These are phyloP conservation scores for Meloidogyne hapla DNA, from an alignment of 1,140 invertebrate genomes.

Conservation along the genomic window DNA sequence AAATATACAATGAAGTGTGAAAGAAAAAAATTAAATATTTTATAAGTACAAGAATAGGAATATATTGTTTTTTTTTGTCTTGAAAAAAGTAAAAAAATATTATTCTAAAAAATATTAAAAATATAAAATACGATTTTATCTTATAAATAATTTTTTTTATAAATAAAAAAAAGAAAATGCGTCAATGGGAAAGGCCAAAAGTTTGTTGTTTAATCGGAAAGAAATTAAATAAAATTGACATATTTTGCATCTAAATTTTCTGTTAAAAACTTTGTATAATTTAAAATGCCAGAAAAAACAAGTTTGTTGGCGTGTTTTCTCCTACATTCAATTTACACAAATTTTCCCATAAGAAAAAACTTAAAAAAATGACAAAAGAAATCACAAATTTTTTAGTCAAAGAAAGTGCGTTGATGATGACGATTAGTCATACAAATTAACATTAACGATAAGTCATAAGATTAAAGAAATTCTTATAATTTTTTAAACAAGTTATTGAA, in stretches of 20 bases:
- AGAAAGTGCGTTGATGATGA: not conserved
- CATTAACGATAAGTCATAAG: not conserved
- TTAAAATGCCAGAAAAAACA: not conserved
- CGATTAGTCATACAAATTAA: not conserved
- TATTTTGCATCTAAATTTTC: constrained; percentile 6
- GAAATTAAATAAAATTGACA: not conserved
- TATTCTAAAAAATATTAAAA: too few species aligned
- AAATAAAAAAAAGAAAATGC: not conserved
- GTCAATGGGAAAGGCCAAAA: not conserved
- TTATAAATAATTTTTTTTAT: not conserved
- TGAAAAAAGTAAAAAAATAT: too few species aligned
- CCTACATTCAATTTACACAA: not conserved
- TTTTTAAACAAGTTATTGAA: not conserved
- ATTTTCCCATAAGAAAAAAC: not conserved
- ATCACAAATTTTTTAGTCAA: not conserved
- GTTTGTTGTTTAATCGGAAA: not conserved
- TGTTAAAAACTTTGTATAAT: not conserved
- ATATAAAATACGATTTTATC: too few species aligned
- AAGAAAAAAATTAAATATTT: not conserved
- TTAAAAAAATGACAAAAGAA: not conserved
- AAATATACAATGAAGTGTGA: not conserved
- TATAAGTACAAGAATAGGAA: too few species aligned
- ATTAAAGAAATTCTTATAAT: not conserved
- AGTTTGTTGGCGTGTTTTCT: not conserved
- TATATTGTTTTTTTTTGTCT: too few species aligned